A percentile compares a stretch with the other conserved stretches of the same genome.
These are phyloP conservation scores for Eudyptes chrysolophus DNA, from an alignment of 2,113 vertebrate genomes.

Conservation along the genomic window DNA sequence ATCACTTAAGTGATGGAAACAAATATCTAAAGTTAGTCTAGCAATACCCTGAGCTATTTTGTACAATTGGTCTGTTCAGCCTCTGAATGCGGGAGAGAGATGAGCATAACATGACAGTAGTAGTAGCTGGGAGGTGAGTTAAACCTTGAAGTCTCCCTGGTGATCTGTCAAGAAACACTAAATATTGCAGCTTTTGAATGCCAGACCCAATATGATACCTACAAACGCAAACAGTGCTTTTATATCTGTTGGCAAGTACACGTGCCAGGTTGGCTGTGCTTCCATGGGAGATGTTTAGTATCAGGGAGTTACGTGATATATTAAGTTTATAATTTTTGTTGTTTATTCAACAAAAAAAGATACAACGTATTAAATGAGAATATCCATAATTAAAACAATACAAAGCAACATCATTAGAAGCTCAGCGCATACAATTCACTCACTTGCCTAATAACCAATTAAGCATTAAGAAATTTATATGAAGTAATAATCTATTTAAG, in stretches of 20 bases:
- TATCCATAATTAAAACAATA: slow-evolving; percentile 2
- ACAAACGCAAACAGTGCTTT: not conserved
- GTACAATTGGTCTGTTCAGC: not conserved
- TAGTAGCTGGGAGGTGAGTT: not conserved
- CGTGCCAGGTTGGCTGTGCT: not conserved
- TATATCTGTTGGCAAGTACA: not conserved
- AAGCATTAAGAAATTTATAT: not conserved
- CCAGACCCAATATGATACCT: not conserved
- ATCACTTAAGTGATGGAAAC: not conserved
- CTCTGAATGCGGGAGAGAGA: not conserved
- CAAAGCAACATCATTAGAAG: not conserved
- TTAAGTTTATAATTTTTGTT: not conserved
- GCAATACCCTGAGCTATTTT: not conserved
- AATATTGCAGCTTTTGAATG: slow-evolving; percentile 21
- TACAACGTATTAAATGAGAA: not conserved
- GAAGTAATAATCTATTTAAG: not conserved
- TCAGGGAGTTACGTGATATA: not conserved
- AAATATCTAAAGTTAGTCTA: not conserved
- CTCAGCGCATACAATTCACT: not conserved
- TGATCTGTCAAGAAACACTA: slow-evolving; percentile 16
- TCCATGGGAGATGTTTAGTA: not conserved
- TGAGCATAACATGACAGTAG: not conserved
- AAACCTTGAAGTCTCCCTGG: slow-evolving; percentile 1
- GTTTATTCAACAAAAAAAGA: not conserved
- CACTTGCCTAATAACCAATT: not conserved